Evolutionary conservation across 1,140 invertebrate species (phyloP).

Genomic region (Bombus ignitus): DNA sequence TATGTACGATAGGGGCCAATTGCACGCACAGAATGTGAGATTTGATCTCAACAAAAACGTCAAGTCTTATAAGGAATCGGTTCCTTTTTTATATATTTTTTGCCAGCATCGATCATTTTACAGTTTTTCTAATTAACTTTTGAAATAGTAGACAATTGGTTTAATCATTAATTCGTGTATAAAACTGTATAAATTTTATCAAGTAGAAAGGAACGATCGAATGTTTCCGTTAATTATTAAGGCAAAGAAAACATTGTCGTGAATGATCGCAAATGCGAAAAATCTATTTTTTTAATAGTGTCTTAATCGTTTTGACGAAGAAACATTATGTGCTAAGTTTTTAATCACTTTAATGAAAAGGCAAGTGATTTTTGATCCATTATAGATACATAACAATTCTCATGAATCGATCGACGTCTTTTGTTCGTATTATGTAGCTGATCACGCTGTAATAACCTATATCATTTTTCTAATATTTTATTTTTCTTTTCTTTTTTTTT

Average conservation of each 20-base stretch:
- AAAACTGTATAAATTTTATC: constrained; percentile 6
- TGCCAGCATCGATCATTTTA: constrained; percentile 23
- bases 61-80: constrained; percentile 39
- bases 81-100: constrained; percentile 28
- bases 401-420: constrained; percentile 1
- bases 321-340: constrained; percentile 8
- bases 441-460: not conserved
- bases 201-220: not conserved
- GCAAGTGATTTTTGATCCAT: not conserved
- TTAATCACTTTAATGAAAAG: constrained; percentile 6
- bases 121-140: not conserved
- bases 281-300: constrained; percentile 37
- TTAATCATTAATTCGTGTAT: not conserved
- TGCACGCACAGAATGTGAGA: constrained; percentile 37
- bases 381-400: not conserved
- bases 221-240: constrained; percentile 24
- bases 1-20: constrained; percentile 50
- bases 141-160: not conserved
- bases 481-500: not conserved
- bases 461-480: not conserved
- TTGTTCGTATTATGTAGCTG: constrained; percentile 16
- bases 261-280: not conserved
- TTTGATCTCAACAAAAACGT: constrained; percentile 33
- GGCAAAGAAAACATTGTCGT: not conserved
- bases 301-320: not conserved